Percentiles rank a stretch among this genome's conserved stretches.
Evolutionary conservation across 2,888 invertebrate genomes (phyloP).

Genomic region (Ethmia dodecea): DNA sequence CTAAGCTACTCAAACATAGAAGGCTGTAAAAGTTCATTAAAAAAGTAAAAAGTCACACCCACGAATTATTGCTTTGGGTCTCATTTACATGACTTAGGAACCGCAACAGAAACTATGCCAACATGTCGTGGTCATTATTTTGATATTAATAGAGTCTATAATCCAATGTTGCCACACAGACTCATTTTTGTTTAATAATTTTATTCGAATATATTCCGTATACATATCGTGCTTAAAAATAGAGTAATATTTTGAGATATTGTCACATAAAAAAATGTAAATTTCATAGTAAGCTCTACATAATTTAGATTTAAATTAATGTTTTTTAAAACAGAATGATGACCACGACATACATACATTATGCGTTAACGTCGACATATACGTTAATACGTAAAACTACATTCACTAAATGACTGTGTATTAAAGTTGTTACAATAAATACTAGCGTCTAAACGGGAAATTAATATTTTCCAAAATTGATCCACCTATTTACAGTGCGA

Average conservation of each 20-base stretch:
- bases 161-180: too few relatives aligned
- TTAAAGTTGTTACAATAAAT: constrained; percentile 50
- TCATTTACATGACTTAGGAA: constrained; percentile 45
- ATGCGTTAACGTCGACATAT: constrained; percentile 1
- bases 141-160: constrained; percentile 7
- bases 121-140: constrained; percentile 20
- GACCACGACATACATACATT: constrained; percentile 18
- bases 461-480: constrained; percentile 27
- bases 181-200: too few relatives aligned
- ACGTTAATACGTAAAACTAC: constrained; percentile 5
- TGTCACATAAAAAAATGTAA: too few relatives aligned
- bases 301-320: too few relatives aligned
- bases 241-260: too few relatives aligned
- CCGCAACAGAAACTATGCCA: constrained; percentile 31
- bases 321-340: constrained; percentile 20
- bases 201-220: too few relatives aligned
- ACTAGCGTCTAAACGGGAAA: constrained; percentile 55
- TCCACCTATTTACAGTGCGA: constrained; percentile 58
- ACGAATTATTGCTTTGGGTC: constrained; percentile 65
- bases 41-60: constrained; percentile 56
- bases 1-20: too few relatives aligned
- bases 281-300: too few relatives aligned
- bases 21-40: constrained; percentile 1
- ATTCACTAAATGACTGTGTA: constrained; percentile 31
- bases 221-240: too few relatives aligned